Evolutionary conservation across 2,113 vertebrate genomes (phyloP), one percentile per base, ranked within the genome.

Genomic region (Menura novaehollandiae): DNA sequence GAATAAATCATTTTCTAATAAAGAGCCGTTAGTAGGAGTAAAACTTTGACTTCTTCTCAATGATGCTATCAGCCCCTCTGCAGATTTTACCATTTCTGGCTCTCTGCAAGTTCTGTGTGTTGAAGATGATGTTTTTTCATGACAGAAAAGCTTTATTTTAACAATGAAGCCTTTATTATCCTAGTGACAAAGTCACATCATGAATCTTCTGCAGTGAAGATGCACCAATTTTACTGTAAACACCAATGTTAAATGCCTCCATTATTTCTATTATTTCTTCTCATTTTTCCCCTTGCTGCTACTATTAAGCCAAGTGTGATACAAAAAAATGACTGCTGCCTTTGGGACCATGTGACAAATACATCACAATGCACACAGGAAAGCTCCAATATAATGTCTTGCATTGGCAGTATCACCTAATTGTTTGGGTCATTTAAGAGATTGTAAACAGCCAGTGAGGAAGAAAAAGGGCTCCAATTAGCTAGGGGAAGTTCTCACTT

Each of bases 1-100:
- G 75, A 94, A 91, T 84, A 96, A 94, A 97, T 95, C 43, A 94
- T 91, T 96, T 95, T 93, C 84, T 92, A 95, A 97, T 97, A 95
- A 89, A 95, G 69, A 90, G 79, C 89, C 95, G 86, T 93, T 96
- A 94, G 72, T 68, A 95, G 76, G 68, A 74, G 78, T 92, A 96
- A 96, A 97, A 96, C 93, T 96, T 95, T 89, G 85, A 96, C 88
- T 96, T 95, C 44, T 89, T 67, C 71, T 73, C 87, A 67, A 51
- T 4, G 28, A 52, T 17, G 39, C 47, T 87, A 26, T 83, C 52
- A 73, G 19, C n/a, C 67, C 14, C 59, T 88, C 58, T 77, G 51
- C 41, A 74, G 77, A 89, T 75, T 89, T 91, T 91, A 67, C 41
- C 8, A 6, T 76, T 68, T 72, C 85, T 91, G 72, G 7, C 32